A percentile compares a stretch with the other conserved stretches of the same genome.
These are phyloP conservation scores for Ommatoiulus sabulosus DNA, from an alignment of 2,888 invertebrate genomes.

Conservation along the genomic window DNA sequence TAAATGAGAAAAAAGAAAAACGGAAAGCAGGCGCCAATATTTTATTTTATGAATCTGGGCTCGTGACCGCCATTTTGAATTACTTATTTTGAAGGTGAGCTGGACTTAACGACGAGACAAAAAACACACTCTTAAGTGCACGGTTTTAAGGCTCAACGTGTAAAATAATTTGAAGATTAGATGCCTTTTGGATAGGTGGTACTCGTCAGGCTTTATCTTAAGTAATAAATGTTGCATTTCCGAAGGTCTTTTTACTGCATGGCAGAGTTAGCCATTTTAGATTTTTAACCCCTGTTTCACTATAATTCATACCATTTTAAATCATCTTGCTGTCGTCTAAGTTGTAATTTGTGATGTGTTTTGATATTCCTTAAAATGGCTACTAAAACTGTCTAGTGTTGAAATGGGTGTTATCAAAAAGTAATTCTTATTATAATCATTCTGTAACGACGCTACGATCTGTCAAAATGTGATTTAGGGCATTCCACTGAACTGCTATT, in stretches of 20 bases:
- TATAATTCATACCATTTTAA: not conserved
- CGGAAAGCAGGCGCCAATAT: not conserved
- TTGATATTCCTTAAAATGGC: not conserved
- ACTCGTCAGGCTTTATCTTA: not conserved
- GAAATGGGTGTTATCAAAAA: too few relatives aligned
- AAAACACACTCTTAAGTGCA: not conserved
- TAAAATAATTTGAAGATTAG: slow-evolving; percentile 8
- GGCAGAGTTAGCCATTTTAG: not conserved
- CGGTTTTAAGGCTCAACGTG: not conserved
- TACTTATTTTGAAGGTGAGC: slow-evolving; percentile 23
- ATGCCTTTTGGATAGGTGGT: not conserved
- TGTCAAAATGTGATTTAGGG: too few relatives aligned
- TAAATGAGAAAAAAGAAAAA: not conserved
- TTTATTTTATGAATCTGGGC: not conserved
- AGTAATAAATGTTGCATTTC: not conserved
- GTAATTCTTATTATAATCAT: too few relatives aligned
- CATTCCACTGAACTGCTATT: too few relatives aligned
- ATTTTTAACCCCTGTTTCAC: not conserved
- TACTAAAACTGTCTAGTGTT: too few relatives aligned
- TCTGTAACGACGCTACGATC: too few relatives aligned
- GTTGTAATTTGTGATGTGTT: not conserved
- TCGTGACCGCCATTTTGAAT: slow-evolving; percentile 11
- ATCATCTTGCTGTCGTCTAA: not conserved
- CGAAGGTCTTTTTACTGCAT: not conserved
- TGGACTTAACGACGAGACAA: not conserved